These are phyloP conservation scores for Morinoia aosen DNA, from an alignment of 2,888 invertebrate genomes.

Conservation along the genomic window DNA sequence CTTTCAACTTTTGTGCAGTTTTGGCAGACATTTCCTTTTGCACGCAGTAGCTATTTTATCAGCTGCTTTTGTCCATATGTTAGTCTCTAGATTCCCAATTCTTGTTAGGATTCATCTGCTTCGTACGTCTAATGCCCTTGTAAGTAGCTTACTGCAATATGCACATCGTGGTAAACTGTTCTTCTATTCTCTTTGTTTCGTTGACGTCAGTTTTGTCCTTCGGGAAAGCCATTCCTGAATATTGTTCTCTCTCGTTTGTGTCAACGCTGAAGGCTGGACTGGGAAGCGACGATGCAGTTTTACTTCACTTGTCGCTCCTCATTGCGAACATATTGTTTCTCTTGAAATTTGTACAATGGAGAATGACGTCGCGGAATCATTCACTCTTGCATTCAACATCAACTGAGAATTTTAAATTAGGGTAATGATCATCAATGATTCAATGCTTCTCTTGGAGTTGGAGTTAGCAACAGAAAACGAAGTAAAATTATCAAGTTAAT, in stretches of 20 bases:
- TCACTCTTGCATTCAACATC: neutral
- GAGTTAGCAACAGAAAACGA: neutral
- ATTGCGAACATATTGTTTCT: neutral
- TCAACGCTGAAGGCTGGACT: neutral
- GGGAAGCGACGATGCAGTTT: neutral
- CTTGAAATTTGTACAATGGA: neutral
- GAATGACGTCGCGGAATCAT: neutral
- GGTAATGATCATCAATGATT: neutral
- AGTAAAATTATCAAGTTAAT: neutral
- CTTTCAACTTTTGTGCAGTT: neutral
- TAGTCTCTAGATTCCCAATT: neutral
- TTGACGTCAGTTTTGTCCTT: conserved; percentile 36
- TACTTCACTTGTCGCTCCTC: neutral
- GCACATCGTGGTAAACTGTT: neutral
- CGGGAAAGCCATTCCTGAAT: neutral
- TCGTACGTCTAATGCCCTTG: neutral
- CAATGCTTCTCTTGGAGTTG: too few relatives aligned
- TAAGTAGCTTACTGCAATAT: neutral
- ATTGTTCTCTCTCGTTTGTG: neutral
- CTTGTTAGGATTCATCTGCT: neutral
- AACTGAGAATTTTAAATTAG: neutral
- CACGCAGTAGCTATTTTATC: neutral
- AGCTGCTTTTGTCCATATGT: neutral
- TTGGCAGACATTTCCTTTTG: neutral
- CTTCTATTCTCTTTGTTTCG: conserved; percentile 18